Percentiles rank a stretch among this genome's conserved stretches.
phyloP scores from a whole-genome alignment of 2,888 invertebrate genomes.

The Drosophila imparisetae region DNA sequence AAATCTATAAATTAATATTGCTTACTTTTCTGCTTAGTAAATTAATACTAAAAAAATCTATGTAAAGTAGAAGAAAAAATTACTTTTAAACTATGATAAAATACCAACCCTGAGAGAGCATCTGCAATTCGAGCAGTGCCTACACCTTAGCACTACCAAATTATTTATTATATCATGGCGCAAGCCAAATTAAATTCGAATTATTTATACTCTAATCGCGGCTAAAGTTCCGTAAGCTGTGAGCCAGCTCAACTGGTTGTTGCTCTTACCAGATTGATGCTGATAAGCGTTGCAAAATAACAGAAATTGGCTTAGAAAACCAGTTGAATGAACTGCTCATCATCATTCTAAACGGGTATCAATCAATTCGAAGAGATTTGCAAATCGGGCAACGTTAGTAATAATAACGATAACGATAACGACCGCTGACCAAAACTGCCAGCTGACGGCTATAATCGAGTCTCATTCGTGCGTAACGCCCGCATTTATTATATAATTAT shows the following conservation, averaged over 20 bases:
- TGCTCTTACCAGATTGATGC: constrained; percentile 3
- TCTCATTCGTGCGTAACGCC: constrained; percentile 55
- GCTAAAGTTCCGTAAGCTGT: not conserved
- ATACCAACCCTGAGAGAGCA: constrained; percentile 5
- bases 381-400: constrained; percentile 23
- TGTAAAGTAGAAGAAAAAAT: no score
- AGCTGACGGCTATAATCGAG: constrained; percentile 37
- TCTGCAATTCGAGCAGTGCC: not conserved
- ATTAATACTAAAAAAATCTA: not conserved
- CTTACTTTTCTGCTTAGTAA: not conserved
- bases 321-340: constrained; percentile 52
- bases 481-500: constrained; percentile 19
- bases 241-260: constrained; percentile 14
- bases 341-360: constrained; percentile 11
- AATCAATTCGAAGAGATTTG: constrained; percentile 30
- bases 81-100: not conserved
- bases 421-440: constrained; percentile 46
- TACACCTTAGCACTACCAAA: not conserved
- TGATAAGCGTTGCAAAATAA: constrained; percentile 4
- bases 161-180: constrained; percentile 10
- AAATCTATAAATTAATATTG: not conserved
- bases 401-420: constrained; percentile 42
- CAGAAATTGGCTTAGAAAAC: constrained; percentile 14
- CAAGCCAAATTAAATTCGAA: not conserved
- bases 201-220: not conserved